Base-by-base conservation (phyloP, 2,797 vertebrate species). In the Sebastes iracundus region DNA sequence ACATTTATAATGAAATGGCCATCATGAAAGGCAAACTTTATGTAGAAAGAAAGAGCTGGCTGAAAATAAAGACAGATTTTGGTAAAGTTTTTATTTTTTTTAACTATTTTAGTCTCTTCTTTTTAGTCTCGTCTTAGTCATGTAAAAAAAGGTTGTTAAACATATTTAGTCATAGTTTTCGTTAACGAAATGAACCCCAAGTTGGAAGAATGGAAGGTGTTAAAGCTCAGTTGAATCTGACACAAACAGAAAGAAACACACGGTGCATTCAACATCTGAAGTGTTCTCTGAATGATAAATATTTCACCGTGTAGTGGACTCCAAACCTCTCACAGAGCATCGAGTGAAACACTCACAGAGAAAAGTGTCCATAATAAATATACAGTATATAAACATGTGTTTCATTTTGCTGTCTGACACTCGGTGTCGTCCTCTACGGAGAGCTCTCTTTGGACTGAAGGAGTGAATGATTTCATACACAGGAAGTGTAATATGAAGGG, bases 401-500 rank as follows among this genome's bases (percentile, higher is more conserved):
- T 49, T 49, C 46, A 49, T 56, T 60, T 20, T 20, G 8, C 27
- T 61, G 7, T 61, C 9, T 3, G 59, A 32, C 59, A 32, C 28
- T 20, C 18, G 8, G 9, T 61, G 18, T 49, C 46, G 18, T 18
- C 46, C 46, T 49, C 46, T 49, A 20, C 46, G 7, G 18, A 49
- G 46, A 49, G 49, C 20, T n/a, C 49, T n/a, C 49, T 53, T 5
- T 53, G 20, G 8, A 53, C 3, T 53, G 49, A 52, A 52, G 20
- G 18, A 52, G 18, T 13, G 27, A 61, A 69, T 56, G 61, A 71
- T 33, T 73, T 70, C 27, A 6, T 64, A 56, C 46, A 66, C 77
- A 71, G 79, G 75, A 88, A 90, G 87, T 81, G 27, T 14, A 72
- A 84, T 35, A 60, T 32, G 60, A 56, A 79, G 83, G 70, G 58